These are phyloP conservation scores for Harpagifer antarcticus DNA, from an alignment of 2,797 vertebrate species.

Conservation along the genomic window DNA sequence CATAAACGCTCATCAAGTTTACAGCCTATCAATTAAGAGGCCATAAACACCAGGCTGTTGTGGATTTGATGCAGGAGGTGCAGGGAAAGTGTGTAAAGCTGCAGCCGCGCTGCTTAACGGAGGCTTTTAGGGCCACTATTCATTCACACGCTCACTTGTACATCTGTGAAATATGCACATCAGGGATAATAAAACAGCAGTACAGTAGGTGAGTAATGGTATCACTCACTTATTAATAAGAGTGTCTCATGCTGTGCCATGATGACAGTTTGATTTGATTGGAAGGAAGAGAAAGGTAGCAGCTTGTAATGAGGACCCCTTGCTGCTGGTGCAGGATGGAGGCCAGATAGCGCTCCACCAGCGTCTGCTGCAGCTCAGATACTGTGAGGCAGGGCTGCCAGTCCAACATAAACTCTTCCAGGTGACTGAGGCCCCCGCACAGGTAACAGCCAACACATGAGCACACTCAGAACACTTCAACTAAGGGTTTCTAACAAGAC, in stretches of 20 bases:
- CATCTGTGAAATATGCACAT: conserved; percentile 58
- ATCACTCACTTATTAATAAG: conserved; percentile 3
- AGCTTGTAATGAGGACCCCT: neutral
- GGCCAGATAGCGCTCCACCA: conserved; percentile 7
- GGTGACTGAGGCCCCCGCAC: conserved; percentile 35
- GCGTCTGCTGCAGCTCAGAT: conserved; percentile 43
- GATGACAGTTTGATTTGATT: conserved; percentile 22
- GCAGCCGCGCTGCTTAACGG: conserved; percentile 63
- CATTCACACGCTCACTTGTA: conserved; percentile 38
- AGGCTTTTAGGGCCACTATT: conserved; percentile 65
- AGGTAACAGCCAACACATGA: conserved; percentile 47
- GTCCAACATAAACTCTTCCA: conserved; percentile 52
- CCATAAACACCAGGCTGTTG: conserved; percentile 75
- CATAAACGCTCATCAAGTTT: conserved; percentile 77
- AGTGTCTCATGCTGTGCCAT: conserved; percentile 4
- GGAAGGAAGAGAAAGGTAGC: conserved; percentile 7
- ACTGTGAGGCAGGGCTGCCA: conserved; percentile 42
- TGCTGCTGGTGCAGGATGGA: conserved; percentile 17
- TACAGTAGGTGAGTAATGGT: conserved; percentile 18
- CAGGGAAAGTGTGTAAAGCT: conserved; percentile 53
- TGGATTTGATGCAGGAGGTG: conserved; percentile 51
- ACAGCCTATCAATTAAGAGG: conserved; percentile 79
- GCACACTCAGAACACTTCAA: conserved; percentile 34
- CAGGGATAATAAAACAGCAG: conserved; percentile 29
- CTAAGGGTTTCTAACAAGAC: conserved; percentile 33